Evolutionary conservation across 2,888 invertebrate genomes (phyloP), one percentile per base, ranked within the genome.

Genomic region (Buathra laborator): DNA sequence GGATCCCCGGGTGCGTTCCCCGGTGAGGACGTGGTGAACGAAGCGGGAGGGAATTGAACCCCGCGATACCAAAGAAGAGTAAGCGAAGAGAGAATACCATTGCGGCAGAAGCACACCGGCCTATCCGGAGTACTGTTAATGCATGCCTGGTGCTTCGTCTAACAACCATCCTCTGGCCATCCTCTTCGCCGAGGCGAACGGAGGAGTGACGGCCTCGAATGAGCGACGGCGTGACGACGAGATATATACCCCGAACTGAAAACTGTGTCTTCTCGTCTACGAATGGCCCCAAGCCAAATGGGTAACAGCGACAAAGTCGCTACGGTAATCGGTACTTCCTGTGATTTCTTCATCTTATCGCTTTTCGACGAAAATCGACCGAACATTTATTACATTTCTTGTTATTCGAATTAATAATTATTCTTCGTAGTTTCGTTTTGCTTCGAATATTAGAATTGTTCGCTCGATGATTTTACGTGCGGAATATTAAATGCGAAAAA

Each of bases 101-200:
- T 14, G 71, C 24, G 19, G 43, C 64, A 71, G 68, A 89, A 89
- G 83, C 89, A 90, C 90, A 89, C 56, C 56, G 90, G 90, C 89
- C 91, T 90, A 91, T 92, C 90, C 90, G 89, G 92, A 93, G 93
- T 93, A 93, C 93, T 93, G 93, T 93, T 93, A 93, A 93, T 93
- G 92, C 93, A 93, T 93, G 93, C 92, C 93, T 88, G 87, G 88
- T 93, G 93, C 93, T 88, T 92, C 92, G 86, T 90, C 91, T 93
- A 93, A 93, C 93, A 89, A 93, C 92, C 92, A 91, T 92, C 89
- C 90, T 91, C 88, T 87, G 56, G 44, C 37, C 66, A 71, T 81
- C 53, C 48, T 79, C 44, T 46, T 67, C 59, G 59, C 62, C 68
- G 78, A 62, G 59, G 29, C 74, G 62, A 62, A 37, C 70, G 72